Base-by-base conservation (phyloP, 1,140 invertebrate genomes). In the Drosophila quadrilineata region DNA sequence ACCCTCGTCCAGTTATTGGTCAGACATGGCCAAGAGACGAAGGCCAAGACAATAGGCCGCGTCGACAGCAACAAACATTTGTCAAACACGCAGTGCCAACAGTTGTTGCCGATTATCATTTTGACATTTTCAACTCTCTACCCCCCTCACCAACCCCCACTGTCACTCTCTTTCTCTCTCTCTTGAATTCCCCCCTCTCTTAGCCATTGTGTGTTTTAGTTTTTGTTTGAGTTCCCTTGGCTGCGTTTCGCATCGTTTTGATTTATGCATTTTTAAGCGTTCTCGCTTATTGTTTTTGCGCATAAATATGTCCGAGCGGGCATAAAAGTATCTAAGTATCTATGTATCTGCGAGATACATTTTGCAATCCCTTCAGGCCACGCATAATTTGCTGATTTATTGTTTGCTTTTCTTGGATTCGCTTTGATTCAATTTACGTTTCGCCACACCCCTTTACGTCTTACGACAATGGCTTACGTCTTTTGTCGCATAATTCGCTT, bases 91-190 rank as follows among this genome's bases (percentile, higher is more conserved):
- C 67, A 71, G 71, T 64, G 56, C 69, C 76, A 88, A 82, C 86
- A 88, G 85, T 88, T 88, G 86, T 88, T 88, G 76, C 68, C 76
- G 86, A 88, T 88, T 88, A 88, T 88, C 85, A 86, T 80, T 84
- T 71, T 80, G 75, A 86, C 79, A 86, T 71, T 74, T 63, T 69
- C 58, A 62, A 45, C 35, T 56, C 70, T 56, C 50, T 64, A n/a
- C n/a, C n/a, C n/a, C n/a, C n/a, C n/a, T n/a, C n/a, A n/a, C n/a
- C n/a, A n/a, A n/a, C n/a, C n/a, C 40, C 54, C 57, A 46, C 59
- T 56, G n/a, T 56, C 33, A 56, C 67, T 57, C 41, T 5, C 35
- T 33, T 56, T 16, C 12, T 12, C 24, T 24, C 29, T 53, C 53
- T 40, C 24, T 16, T 24, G 19, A 10, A 46, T 70, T 45, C 5